Evolutionary conservation across 2,888 invertebrate species (phyloP), one percentile per base, ranked within the genome.

Genomic region (Apotomis capreana): DNA sequence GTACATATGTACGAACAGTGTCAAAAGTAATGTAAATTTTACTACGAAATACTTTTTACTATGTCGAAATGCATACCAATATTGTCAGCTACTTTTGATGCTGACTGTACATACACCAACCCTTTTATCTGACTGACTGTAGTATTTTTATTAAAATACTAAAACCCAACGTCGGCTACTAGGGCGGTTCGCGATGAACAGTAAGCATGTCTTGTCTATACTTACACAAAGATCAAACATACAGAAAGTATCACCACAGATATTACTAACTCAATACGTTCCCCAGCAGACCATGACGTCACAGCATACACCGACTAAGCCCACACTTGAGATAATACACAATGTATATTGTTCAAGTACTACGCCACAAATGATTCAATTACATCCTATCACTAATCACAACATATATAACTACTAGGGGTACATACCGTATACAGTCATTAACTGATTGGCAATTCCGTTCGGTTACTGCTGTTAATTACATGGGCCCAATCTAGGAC

Each of bases 391-490:
- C 59, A 54, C 72, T 75, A 74, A 74, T 74, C 73, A 70, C 69
- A 60, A 70, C 58, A 37, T 67, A 61, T 71, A 73, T 70, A 65
- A 74, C 63, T 71, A 65, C 40, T 40, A 73, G 68, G 74, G 67
- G 49, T 49, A 49, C 40, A 40, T 63, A 62, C 60, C 26, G 65
- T 74, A 68, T 68, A 76, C 77, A 76, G 76, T 76, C 76, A 88
- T 89, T 87, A 87, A 86, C 86, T 87, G 89, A 90, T 90, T 89
- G 90, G 79, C 89, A 90, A 90, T 91, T 87, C 84, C 83, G 82
- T 79, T 82, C 81, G 77, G 85, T 84, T 81, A 79, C 80, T 78
- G 79, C 83, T 85, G 84, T 84, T 89, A 89, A 90, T 89, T 89
- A 86, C 81, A 78, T 79, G 80, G 80, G 84, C 83, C 81, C 82